Conservation (phyloP, 92 coral and sea anemone genomes). For the Metridium senile region DNA sequence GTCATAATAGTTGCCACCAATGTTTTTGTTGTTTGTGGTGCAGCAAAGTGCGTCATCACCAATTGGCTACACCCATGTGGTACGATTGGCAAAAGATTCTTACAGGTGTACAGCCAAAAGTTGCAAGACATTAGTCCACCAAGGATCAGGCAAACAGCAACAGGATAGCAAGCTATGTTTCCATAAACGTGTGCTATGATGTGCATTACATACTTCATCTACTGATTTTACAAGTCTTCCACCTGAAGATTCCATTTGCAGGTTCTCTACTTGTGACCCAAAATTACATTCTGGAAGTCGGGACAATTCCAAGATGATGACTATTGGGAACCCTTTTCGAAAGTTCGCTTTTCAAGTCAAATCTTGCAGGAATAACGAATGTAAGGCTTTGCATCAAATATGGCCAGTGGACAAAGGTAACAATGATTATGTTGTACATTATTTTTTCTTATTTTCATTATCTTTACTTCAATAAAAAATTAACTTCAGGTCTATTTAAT, state of each 20-base stretch:
- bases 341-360: background rate
- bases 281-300: conserved; percentile 21
- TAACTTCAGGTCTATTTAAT: conserved; percentile 13
- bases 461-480: background rate
- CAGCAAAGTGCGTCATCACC: conserved; percentile 39
- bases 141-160: conserved; percentile 42
- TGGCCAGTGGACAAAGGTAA: conserved; percentile 7
- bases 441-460: background rate
- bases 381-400: conserved; percentile 14
- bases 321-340: conserved; percentile 28
- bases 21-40: conserved; percentile 35
- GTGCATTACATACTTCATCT: conserved; percentile 13
- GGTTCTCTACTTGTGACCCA: conserved; percentile 15
- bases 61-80: conserved; percentile 35
- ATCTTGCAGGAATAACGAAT: background rate
- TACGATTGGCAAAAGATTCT: background rate
- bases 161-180: conserved; percentile 15
- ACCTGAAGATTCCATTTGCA: conserved; percentile 21
- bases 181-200: conserved; percentile 35
- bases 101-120: conserved; percentile 30
- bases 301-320: conserved; percentile 12
- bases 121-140: conserved; percentile 5
- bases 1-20: conserved; percentile 30
- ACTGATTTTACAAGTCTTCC: background rate
- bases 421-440: background rate